Base-by-base conservation (phyloP, 2,113 vertebrate genomes). In the Balaenoptera acutorostrata region DNA sequence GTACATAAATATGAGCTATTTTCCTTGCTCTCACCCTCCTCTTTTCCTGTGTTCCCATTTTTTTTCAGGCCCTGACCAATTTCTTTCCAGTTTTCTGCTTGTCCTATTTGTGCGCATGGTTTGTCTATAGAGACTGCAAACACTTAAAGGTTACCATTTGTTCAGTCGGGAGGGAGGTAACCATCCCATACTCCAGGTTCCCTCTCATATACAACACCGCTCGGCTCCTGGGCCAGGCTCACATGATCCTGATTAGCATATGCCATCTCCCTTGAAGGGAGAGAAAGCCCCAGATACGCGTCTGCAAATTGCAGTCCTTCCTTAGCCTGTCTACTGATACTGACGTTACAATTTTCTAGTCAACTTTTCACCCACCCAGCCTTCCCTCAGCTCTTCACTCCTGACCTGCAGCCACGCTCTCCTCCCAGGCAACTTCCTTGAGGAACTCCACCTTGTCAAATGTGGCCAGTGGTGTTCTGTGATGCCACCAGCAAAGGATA, bases 341-440 rank as follows among this genome's bases (percentile, higher is more conserved):
- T 94, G 97, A 98, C 1, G 2, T 92, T 55, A 93, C 36, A 95
- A 91, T 97, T 97, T 96, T 93, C 95, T n/a, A 95, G 94, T 96
- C 95, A 94, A 88, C 84, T 94, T 87, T 68, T 96, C 66, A 68
- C 41, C 84, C 29, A 44, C 33, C 29, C 66, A 13, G 6, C 27
- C 85, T 92, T 89, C 90, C 41, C 46, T 64, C n/a, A 23, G 49
- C 46, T 74, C 64, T 93, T 93, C 57, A 29, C 46, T 93, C n/a
- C 46, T 89, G 90, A 96, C 68, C 88, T 68, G 29, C 33, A 39
- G 85, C 15, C 46, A 59, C 23, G 8, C 36, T 59, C 23, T 75
- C 39, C 83, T 95, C 72, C 55, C 17, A 77, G 33, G 72, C 41
- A 69, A 63, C 66, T 33, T 95, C 81, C 59, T 71, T 3, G 3